phyloP scores from a whole-genome alignment of 1,140 invertebrate genomes.

The Halesus radiatus region DNA sequence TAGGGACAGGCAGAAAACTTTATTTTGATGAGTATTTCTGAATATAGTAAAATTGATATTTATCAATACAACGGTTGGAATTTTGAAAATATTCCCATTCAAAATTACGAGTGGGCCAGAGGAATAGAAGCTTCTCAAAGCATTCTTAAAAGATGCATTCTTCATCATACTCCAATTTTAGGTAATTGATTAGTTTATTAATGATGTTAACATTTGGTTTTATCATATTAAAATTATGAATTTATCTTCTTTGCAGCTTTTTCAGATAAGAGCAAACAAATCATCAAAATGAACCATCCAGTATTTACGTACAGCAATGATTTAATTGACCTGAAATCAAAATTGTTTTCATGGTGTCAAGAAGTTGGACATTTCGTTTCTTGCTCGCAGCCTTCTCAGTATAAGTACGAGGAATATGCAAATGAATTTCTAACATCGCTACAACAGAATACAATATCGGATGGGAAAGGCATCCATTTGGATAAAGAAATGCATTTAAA shows the following conservation, averaged over 20 bases:
- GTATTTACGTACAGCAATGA: slow-evolving; percentile 55
- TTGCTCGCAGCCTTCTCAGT: slow-evolving; percentile 21
- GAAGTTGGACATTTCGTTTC: slow-evolving; percentile 45
- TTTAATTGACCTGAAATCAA: slow-evolving; percentile 53
- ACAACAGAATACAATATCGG: slow-evolving; percentile 24
- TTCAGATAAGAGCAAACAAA: slow-evolving; percentile 50
- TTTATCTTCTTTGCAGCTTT: slow-evolving; percentile 51
- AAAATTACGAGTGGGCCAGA: slow-evolving; percentile 10
- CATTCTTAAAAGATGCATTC: slow-evolving; percentile 37
- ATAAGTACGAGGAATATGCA: slow-evolving; percentile 11
- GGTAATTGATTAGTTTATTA: slow-evolving; percentile 14
- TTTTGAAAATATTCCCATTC: slow-evolving; percentile 56
- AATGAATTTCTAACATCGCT: slow-evolving; percentile 33
- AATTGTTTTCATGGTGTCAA: slow-evolving; percentile 58
- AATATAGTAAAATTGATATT: slow-evolving; percentile 56
- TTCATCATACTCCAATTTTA: slow-evolving; percentile 40
- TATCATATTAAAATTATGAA: slow-evolving; percentile 16
- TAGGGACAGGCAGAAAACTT: slow-evolving; percentile 52
- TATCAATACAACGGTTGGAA: slow-evolving; percentile 64
- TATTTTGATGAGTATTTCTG: slow-evolving; percentile 57
- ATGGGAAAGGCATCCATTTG: slow-evolving; percentile 13
- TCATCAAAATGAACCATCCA: slow-evolving; percentile 55
- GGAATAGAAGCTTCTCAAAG: neutral
- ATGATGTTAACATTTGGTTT: neutral
- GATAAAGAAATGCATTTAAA: slow-evolving; percentile 39